Evolutionary conservation across 2,113 vertebrate species (phyloP), one percentile per base, ranked within the genome.

Genomic region (Chaenocephalus aceratus): DNA sequence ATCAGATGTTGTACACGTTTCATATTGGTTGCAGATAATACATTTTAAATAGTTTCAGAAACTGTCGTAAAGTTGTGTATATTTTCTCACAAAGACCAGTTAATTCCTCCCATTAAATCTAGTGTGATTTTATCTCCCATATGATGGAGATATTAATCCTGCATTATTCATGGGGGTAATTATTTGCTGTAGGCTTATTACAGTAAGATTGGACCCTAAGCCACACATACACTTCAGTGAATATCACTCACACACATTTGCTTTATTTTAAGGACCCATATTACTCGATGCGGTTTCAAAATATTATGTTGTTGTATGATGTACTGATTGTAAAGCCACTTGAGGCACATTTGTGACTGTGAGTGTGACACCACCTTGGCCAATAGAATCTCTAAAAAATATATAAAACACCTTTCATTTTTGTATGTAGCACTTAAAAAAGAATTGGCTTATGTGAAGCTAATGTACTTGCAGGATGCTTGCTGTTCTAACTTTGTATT

Each of bases 61-160:
- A 6, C 5, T 6, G 1, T 54, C 11, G 16, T 13, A 58, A 46
- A 34, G 45, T 21, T 48, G 54, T 60, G 30, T 4, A 7, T 18
- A 7, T 26, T 54, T 30, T 46, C 60, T 57, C 53, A 46, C 16
- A 8, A 45, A 70, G 41, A 30, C 53, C 67, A 46, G 21, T 70
- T 70, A 15, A 57, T 30, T 70, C 67, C 5, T 57, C 53, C 44
- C 21, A 57, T 30, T 23, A 63, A 46, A 26, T 57, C 41, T 26
- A 9, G 30, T 46, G 23, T 21, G 45, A 66, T 76, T 65, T 76
- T 48, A 76, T 67, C 62, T 66, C 53, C 45, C 54, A 14, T n/a
- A 36, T 16, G 45, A 76, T 66, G 26, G 44, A 57, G 16, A 65
- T 75, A 44, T 58, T 65, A 65, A 65, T 65, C 62, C 73, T 75